Evolutionary conservation across 2,113 vertebrate genomes (phyloP), one percentile per base, ranked within the genome.

Genomic region (Thalassarche chlororhynchos): DNA sequence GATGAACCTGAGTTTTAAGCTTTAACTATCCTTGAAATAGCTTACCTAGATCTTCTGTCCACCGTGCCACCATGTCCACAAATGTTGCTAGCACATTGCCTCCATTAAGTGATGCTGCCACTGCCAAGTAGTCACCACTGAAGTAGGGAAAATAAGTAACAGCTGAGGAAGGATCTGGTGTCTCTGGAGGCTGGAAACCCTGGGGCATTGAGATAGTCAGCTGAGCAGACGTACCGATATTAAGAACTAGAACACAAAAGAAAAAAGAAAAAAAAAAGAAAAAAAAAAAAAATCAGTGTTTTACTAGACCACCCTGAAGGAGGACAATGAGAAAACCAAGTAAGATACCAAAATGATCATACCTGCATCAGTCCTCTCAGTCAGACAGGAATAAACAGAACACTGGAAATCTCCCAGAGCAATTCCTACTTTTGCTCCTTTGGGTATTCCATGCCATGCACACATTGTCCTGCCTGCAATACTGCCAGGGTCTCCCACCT

Each of bases 401-500:
- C 99, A 99, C 94, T 99, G 99, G 78, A 99, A 98, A 92, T 99
- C 99, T 70, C 99, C 99, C 92, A 99, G 91, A 23, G 99, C 99
- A 38, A 98, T 98, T n/a, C 99, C 99, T 38, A 99, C 99, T 54
- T 94, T 98, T 2, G 99, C 98, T 62, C 98, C 98, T 69, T 98
- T 96, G 46, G 99, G 99, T 86, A 99, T 97, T 40, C 98, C 98
- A 36, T 99, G 99, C 99, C 99, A 99, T 1, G 93, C 85, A 40
- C 29, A 96, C 60, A 89, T 52, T 24, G 98, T 99, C 66, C 92
- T 96, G 71, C 99, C 99, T 24, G 98, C 99, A 91, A 97, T 49
- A 55, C 89, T 95, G 80, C 99, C 99, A 36, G 99, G 98, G 70
- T 99, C 97, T 23, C 98, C 94, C 52, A 99, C 97, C 62, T 97